Percentiles rank a stretch among this genome's conserved stretches.
These are phyloP conservation scores for Aporrectodea caliginosa DNA, from an alignment of 1,140 invertebrate species.

Conservation along the genomic window DNA sequence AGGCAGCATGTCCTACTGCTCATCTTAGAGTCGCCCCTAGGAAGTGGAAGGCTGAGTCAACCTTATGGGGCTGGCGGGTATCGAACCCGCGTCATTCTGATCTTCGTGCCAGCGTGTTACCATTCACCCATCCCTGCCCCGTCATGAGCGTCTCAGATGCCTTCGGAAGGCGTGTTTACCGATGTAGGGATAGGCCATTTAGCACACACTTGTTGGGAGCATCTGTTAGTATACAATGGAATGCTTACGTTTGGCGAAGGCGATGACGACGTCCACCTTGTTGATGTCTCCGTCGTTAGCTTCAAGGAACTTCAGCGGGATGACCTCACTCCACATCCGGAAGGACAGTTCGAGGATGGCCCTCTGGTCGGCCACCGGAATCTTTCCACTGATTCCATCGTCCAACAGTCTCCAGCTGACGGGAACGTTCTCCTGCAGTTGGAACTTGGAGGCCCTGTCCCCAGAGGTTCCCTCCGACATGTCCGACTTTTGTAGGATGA, in stretches of 20 bases:
- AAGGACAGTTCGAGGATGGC: slow-evolving; percentile 55
- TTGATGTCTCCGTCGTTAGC: slow-evolving; percentile 47
- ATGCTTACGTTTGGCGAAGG: slow-evolving; percentile 55
- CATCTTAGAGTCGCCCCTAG: too few species aligned
- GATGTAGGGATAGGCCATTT: too few species aligned
- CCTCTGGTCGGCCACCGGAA: slow-evolving; percentile 46
- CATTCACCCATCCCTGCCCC: too few species aligned
- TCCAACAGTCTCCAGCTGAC: slow-evolving; percentile 55
- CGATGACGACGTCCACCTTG: slow-evolving; percentile 55
- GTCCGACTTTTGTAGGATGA: not conserved
- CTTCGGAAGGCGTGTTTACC: too few species aligned
- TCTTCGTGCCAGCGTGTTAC: too few species aligned
- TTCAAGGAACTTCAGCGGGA: slow-evolving; percentile 54
- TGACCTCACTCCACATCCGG: slow-evolving; percentile 58
- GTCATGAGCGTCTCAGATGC: too few species aligned
- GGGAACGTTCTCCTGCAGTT: slow-evolving; percentile 38
- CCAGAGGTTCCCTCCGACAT: not conserved
- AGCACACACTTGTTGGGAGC: too few species aligned
- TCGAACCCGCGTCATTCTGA: too few species aligned
- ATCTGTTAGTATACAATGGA: too few species aligned
- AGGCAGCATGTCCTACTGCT: too few species aligned
- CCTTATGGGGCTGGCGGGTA: too few species aligned
- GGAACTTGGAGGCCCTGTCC: not conserved
- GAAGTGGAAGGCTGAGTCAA: too few species aligned
- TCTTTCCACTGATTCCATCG: slow-evolving; percentile 52